Base-by-base conservation (phyloP, 2,113 vertebrate genomes). In the Stictonetta naevosa region DNA sequence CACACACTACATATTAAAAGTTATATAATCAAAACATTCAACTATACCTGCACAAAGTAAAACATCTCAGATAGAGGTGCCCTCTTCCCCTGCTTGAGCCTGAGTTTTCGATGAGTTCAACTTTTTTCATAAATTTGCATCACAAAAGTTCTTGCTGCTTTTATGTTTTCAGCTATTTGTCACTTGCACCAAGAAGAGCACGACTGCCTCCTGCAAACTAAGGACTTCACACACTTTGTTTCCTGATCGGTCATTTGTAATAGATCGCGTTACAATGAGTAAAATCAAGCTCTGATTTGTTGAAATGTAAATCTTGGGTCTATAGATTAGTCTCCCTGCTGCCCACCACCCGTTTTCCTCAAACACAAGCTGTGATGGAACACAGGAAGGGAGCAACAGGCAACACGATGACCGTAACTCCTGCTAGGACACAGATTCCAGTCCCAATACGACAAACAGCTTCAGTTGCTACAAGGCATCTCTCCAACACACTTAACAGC, bases 341-440 rank as follows among this genome's bases (percentile, higher is more conserved):
- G 13, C 19, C 23, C 22, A 26, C 40, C 68, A 34, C 3, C 11
- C 31, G 13, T 50, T 23, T 36, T 76, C 28, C 66, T 68, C 5
- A 11, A 52, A 11, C 28, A 48, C 0, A 0, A 22, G 2, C 52
- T 36, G 38, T 29, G 38, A 53, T 0, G 2, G 62, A 15, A 8
- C 29, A n/a, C 6, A 76, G 52, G 13, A 50, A 7, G 23, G 26
- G 59, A 44, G 13, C 59, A 44, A 16, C 3, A 8, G 22, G 12
- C 11, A 52, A 11, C 0, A 3, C 11, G 23, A 46, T 13, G 23
- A 18, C 25, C 13, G 1, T 20, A 20, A 22, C 11, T 59, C 25
- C 63, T 26, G 22, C 56, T 4, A 26, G 17, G 50, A 66, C 20
- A n/a, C 19, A 5, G 31, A 56, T 22, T 11, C 29, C 78, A 68